Evolutionary conservation across 2,797 vertebrate species (phyloP).

Genomic region (Columba guinea): DNA sequence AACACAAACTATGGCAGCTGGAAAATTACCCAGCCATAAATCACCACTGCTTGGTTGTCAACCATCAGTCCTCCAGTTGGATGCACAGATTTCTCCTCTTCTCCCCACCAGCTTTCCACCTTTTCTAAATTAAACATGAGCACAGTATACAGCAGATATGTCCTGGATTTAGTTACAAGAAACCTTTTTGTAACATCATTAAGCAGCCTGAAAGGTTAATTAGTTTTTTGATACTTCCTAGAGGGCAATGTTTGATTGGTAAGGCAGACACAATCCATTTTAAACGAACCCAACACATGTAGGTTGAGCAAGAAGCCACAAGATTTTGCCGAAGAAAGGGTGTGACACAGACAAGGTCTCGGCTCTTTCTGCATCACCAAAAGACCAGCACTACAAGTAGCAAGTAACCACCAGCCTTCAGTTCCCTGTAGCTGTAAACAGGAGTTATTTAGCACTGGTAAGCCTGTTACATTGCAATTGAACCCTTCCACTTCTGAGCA

Average conservation of each 20-base stretch:
- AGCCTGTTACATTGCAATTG: not conserved
- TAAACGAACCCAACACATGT: not conserved
- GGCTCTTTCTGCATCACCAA: not conserved
- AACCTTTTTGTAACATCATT: not conserved
- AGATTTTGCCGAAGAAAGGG: not conserved
- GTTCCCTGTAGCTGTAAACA: not conserved
- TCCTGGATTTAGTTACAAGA: not conserved
- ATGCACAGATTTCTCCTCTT: not conserved
- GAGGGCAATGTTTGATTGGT: not conserved
- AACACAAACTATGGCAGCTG: constrained; percentile 32
- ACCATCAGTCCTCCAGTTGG: not conserved
- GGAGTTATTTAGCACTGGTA: not conserved
- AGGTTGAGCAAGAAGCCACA: not conserved
- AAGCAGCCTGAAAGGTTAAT: not conserved
- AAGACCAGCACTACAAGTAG: not conserved
- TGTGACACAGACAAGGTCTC: not conserved
- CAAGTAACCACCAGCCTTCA: not conserved
- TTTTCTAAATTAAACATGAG: not conserved
- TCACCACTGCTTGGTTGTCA: not conserved
- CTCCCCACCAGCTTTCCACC: not conserved
- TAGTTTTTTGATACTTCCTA: not conserved
- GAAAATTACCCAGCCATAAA: constrained; percentile 11
- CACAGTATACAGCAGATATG: not conserved
- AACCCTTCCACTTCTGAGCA: not conserved
- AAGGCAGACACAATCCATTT: not conserved